A percentile compares a stretch with the other conserved stretches of the same genome.
Evolutionary conservation across 2,888 invertebrate species (phyloP).

Genomic region (Phymatocera aterrima): DNA sequence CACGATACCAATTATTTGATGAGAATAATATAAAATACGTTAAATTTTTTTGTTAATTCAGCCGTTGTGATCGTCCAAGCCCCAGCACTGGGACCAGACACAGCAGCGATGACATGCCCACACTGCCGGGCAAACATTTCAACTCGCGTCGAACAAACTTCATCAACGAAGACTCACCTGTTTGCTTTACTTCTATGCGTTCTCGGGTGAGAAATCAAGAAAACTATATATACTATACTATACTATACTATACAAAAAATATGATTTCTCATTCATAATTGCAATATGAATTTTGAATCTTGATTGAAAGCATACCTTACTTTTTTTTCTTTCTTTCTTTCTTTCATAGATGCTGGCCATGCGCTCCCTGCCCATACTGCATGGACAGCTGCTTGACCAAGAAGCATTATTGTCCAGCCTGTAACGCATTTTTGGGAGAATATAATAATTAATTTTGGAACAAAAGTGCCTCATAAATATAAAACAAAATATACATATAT

Average conservation of each 20-base stretch:
- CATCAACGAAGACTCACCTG: conserved; percentile 75
- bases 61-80: conserved; percentile 56
- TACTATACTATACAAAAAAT: background rate
- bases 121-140: conserved; percentile 73
- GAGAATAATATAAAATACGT: background rate
- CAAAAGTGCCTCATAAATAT: background rate
- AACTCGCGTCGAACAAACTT: conserved; percentile 71
- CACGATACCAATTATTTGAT: too few species aligned
- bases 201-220: conserved; percentile 75
- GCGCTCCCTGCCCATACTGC: conserved; percentile 75
- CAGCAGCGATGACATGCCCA: conserved; percentile 73
- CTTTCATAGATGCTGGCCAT: conserved; percentile 72
- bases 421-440: conserved; percentile 73
- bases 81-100: conserved; percentile 68
- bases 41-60: conserved; percentile 43
- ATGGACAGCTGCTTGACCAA: conserved; percentile 73
- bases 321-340: background rate
- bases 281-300: conserved; percentile 54
- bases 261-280: too few species aligned
- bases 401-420: conserved; percentile 76
- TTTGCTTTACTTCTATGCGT: conserved; percentile 75
- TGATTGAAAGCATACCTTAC: conserved; percentile 44
- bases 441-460: conserved; percentile 58
- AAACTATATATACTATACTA: conserved; percentile 40
- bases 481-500: background rate